Percentiles rank a stretch among this genome's conserved stretches.
phyloP scores from a whole-genome alignment of 1,140 invertebrate genomes.

The Drosophila jambulina region DNA sequence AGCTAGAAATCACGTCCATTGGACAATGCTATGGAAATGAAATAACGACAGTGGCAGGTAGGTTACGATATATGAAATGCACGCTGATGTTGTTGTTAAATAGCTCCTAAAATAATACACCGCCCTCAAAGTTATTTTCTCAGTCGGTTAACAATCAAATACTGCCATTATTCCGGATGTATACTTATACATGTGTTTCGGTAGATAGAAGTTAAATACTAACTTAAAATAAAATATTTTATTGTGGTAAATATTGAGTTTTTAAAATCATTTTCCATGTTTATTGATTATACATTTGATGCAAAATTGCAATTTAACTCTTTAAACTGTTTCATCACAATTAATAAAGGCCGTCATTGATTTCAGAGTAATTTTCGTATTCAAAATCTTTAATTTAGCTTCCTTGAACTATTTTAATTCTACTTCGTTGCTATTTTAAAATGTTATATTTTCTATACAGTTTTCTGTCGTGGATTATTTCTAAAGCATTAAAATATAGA shows the following conservation, averaged over 20 bases:
- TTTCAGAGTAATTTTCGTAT: background rate
- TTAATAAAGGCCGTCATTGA: accelerated
- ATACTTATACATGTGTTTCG: too few relatives aligned
- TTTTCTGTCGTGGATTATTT: background rate
- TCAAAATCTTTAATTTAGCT: background rate
- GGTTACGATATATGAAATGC: background rate
- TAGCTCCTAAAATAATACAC: background rate
- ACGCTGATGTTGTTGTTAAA: background rate
- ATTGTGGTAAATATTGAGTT: too few relatives aligned
- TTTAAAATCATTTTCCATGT: too few relatives aligned
- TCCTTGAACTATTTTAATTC: too few relatives aligned
- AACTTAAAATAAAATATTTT: too few relatives aligned
- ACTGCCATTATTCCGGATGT: too few relatives aligned
- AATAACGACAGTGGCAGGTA: background rate
- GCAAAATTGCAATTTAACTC: too few relatives aligned
- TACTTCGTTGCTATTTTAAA: too few relatives aligned
- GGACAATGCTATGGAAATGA: background rate
- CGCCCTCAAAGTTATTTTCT: background rate
- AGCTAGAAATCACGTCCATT: slow-evolving; percentile 13
- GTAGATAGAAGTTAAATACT: too few relatives aligned
- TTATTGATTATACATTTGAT: too few relatives aligned
- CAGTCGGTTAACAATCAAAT: too few relatives aligned
- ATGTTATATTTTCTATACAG: background rate
- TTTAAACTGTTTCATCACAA: background rate
- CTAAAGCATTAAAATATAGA: background rate